Evolutionary conservation across 2,797 vertebrate genomes (phyloP).

Genomic region (Clarias platycephalus): DNA sequence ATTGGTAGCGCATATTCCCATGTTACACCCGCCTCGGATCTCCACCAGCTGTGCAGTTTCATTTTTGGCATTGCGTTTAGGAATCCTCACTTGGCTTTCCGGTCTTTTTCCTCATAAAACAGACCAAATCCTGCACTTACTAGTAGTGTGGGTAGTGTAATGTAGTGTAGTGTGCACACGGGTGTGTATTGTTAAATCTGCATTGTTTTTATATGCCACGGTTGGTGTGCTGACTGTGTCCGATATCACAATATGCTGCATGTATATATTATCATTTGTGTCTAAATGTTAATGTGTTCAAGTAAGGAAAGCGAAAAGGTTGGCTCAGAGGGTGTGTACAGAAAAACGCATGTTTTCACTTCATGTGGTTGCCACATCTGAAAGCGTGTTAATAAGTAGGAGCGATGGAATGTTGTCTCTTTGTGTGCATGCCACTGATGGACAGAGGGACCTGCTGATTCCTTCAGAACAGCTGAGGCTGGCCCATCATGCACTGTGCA

Average conservation of each 20-base stretch:
- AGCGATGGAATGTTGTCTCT: slow-evolving; percentile 30
- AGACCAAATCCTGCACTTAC: not conserved
- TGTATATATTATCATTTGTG: not conserved
- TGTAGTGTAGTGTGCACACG: slow-evolving; percentile 6
- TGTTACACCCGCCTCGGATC: slow-evolving; percentile 10
- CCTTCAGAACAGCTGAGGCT: slow-evolving; percentile 42
- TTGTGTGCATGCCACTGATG: slow-evolving; percentile 21
- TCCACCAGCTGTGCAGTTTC: slow-evolving; percentile 35
- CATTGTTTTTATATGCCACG: slow-evolving; percentile 15
- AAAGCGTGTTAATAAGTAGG: slow-evolving; percentile 32
- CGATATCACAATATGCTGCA: not conserved
- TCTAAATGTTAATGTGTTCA: not conserved
- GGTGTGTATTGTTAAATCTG: slow-evolving; percentile 25
- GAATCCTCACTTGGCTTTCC: slow-evolving; percentile 21
- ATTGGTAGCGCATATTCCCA: slow-evolving; percentile 17
- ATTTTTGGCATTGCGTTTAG: slow-evolving; percentile 17
- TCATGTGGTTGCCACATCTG: not conserved
- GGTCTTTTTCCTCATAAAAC: not conserved
- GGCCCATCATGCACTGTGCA: slow-evolving; percentile 46
- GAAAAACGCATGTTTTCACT: slow-evolving; percentile 14
- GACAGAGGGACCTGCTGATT: slow-evolving; percentile 36
- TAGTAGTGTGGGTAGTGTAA: slow-evolving; percentile 9
- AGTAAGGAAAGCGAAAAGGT: not conserved
- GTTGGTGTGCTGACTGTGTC: not conserved
- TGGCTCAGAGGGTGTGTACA: slow-evolving; percentile 8